A percentile compares a stretch with the other conserved stretches of the same genome.
Evolutionary conservation across 1,140 invertebrate species (phyloP).

Genomic region (Formica selysi): DNA sequence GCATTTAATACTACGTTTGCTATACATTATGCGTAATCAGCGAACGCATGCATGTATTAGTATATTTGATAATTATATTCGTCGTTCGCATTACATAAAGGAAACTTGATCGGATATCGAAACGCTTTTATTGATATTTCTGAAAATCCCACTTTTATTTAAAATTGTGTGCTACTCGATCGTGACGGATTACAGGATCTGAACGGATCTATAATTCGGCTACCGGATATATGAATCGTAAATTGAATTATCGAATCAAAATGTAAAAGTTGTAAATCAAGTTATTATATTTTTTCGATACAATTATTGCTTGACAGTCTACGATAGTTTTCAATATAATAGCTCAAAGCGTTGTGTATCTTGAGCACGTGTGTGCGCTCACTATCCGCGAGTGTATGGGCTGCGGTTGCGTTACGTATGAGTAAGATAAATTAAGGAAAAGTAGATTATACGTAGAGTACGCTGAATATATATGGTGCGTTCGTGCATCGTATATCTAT

Average conservation of each 20-base stretch:
- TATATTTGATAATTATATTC: neutral
- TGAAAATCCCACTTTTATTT: neutral
- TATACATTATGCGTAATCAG: neutral
- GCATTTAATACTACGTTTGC: neutral
- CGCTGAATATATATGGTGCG: slow-evolving; percentile 49
- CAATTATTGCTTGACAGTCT: neutral
- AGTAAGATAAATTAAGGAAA: slow-evolving; percentile 64
- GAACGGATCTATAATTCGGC: too few relatives aligned
- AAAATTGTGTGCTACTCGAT: neutral
- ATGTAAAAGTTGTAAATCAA: too few relatives aligned
- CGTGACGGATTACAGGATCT: neutral
- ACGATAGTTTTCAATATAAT: neutral
- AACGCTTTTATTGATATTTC: too few relatives aligned
- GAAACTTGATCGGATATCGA: neutral
- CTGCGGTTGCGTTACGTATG: slow-evolving; percentile 47
- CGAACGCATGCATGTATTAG: neutral
- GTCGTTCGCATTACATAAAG: neutral
- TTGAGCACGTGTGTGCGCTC: slow-evolving; percentile 15
- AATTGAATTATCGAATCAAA: too few relatives aligned
- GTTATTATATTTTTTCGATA: too few relatives aligned
- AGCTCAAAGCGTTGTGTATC: neutral
- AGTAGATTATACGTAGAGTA: slow-evolving; percentile 55
- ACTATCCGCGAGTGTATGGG: slow-evolving; percentile 8
- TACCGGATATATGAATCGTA: too few relatives aligned
- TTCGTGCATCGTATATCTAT: slow-evolving; percentile 63